Percentiles rank a stretch among this genome's conserved stretches.
phyloP scores from a whole-genome alignment of 1,140 invertebrate species.

The Drepana arcuata region DNA sequence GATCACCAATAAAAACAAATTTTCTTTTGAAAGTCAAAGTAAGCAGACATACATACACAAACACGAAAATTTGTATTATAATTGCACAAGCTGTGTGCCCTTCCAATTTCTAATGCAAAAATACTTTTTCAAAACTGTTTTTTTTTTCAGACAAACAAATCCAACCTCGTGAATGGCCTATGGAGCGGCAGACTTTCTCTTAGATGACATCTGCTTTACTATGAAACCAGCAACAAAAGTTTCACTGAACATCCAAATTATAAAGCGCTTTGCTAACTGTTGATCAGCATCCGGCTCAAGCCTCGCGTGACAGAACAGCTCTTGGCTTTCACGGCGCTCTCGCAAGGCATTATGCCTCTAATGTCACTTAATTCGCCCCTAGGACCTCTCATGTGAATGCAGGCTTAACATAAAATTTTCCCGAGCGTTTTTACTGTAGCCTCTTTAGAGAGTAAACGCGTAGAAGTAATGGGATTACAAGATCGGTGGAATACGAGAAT shows the following conservation, averaged over 20 bases:
- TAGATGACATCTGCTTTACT: not conserved
- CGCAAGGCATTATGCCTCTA: conserved; percentile 64
- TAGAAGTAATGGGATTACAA: conserved; percentile 64
- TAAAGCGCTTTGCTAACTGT: not conserved
- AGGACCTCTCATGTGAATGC: conserved; percentile 65
- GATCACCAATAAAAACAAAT: too few relatives aligned
- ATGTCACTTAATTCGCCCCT: conserved; percentile 70
- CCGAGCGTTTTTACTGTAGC: conserved; percentile 54
- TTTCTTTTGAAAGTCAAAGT: too few relatives aligned
- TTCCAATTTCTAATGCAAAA: too few relatives aligned
- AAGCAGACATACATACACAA: too few relatives aligned
- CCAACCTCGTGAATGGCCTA: too few relatives aligned
- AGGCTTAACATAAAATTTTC: conserved; percentile 65
- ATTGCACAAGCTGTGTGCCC: too few relatives aligned
- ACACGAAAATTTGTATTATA: too few relatives aligned
- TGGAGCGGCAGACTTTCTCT: not conserved
- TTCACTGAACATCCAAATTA: not conserved
- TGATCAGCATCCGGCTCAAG: conserved; percentile 26
- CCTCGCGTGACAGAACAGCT: conserved; percentile 44
- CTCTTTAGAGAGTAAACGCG: conserved; percentile 63
- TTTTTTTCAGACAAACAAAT: not conserved
- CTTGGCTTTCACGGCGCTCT: conserved; percentile 59
- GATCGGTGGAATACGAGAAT: too few relatives aligned
- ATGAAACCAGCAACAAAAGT: not conserved
- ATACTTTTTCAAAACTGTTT: too few relatives aligned